phyloP scores from a whole-genome alignment of 2,113 vertebrate genomes.

The Dendrocopos noguchii region DNA sequence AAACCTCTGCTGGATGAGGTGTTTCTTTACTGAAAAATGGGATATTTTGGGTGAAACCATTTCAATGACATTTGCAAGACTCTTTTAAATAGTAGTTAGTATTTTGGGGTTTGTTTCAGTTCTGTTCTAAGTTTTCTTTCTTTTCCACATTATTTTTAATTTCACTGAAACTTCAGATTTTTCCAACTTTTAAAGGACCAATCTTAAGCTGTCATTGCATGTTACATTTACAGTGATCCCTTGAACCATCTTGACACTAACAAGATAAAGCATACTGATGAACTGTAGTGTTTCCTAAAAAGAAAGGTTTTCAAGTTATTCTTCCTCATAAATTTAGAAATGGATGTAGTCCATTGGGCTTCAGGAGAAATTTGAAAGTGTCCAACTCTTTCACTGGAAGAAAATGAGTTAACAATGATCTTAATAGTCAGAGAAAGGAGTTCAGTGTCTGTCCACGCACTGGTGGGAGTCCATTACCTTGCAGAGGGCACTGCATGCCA shows the following conservation, averaged over 20 bases:
- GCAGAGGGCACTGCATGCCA: not conserved
- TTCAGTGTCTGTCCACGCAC: not conserved
- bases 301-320: fast-evolving
- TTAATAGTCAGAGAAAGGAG: not conserved
- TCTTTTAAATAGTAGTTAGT: not conserved
- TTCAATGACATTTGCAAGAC: not conserved
- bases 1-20: no score
- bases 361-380: not conserved
- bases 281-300: not conserved
- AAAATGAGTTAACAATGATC: not conserved
- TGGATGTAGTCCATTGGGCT: not conserved
- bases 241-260: not conserved
- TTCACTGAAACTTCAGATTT: not conserved
- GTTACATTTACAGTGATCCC: not conserved
- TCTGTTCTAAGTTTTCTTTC: not conserved
- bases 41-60: not conserved
- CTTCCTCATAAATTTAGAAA: not conserved
- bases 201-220: not conserved
- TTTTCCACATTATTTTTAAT: not conserved
- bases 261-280: not conserved
- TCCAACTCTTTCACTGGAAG: not conserved
- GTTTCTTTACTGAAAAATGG: no score
- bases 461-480: not conserved
- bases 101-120: not conserved
- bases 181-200: not conserved